A percentile compares a stretch with the other conserved stretches of the same genome.
phyloP scores from a whole-genome alignment of 1,140 invertebrate species.

The Eupeodes corollae region DNA sequence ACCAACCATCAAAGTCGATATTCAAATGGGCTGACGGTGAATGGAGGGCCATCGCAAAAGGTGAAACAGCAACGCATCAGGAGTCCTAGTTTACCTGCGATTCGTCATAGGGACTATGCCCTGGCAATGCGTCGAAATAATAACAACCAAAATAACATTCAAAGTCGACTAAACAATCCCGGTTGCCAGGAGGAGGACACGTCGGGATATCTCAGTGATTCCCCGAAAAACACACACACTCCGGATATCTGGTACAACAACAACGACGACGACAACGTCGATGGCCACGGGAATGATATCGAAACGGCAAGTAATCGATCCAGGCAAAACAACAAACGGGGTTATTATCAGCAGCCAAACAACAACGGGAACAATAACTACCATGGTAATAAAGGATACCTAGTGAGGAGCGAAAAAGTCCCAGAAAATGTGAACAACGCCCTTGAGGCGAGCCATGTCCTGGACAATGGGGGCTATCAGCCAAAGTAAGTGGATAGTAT shows the following conservation, averaged over 20 bases:
- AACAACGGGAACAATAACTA: too few relatives aligned
- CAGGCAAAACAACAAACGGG: conserved; percentile 2
- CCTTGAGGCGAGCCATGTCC: too few relatives aligned
- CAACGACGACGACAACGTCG: conserved; percentile 16
- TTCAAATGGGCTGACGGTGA: neutral
- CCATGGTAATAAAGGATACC: too few relatives aligned
- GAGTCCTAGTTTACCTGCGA: conserved; percentile 33
- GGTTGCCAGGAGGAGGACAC: conserved; percentile 49
- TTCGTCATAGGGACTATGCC: conserved; percentile 19
- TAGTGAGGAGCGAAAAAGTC: too few relatives aligned
- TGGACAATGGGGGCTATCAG: too few relatives aligned
- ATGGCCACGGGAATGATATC: neutral
- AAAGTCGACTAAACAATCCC: conserved; percentile 7
- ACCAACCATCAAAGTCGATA: neutral
- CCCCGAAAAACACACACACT: conserved; percentile 37
- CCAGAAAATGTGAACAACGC: too few relatives aligned
- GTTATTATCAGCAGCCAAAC: conserved; percentile 2
- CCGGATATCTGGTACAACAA: conserved; percentile 36
- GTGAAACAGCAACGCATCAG: conserved; percentile 15
- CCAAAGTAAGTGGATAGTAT: too few relatives aligned
- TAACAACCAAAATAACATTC: conserved; percentile 6
- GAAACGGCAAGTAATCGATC: conserved; percentile 1
- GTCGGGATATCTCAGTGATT: conserved; percentile 55
- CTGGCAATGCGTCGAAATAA: neutral
- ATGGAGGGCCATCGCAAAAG: neutral